Evolutionary conservation across 2,888 invertebrate species (phyloP), one percentile per base, ranked within the genome.

Genomic region (Dorcus parallelipipedus): DNA sequence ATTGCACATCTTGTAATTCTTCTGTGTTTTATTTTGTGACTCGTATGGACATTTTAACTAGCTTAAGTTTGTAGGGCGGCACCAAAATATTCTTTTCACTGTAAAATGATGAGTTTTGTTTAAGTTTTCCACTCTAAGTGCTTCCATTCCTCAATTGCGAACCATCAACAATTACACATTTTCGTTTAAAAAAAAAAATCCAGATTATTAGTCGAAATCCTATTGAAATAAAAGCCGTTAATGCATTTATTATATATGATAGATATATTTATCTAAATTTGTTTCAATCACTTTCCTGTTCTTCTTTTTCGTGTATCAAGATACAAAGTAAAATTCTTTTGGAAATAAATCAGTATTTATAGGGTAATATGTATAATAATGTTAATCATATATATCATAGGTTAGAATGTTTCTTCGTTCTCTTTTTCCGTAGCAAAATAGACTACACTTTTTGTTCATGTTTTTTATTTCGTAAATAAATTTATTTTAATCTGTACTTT

Each of bases 291-390:
- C 20, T 20, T 10, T 48, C 8, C 26, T 48, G 20, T 41, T 20
- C 3, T n/a, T 17, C 17, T 52, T 52, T 20, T 3, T 53, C n/a
- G n/a, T 49, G 38, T 49, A 38, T 14, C 9, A 20, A 20, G 47
- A 47, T 50, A 26, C 20, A 50, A 38, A 38, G 9, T n/a, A 33
- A 26, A 17, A 26, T 8, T 33, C 6, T 33, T 33, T 33, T 26
- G 26, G 26, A 49, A 23, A 49, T 20, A 45, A 43, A 56, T 56
- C 56, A 56, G 56, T 56, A 56, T 56, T 56, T 56, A 56, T 56
- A 56, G 56, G 50, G 47, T 54, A 54, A 54, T 20, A 23, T 33
- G 26, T 33, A 47, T 43, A 50, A 56, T 56, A 49, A 56, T 56
- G 50, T 56, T 56, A 50, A 50, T 50, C 56, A 51, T 50, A 50